Base-by-base conservation (phyloP, 2,797 vertebrate species). In the Cossypha polioptera region DNA sequence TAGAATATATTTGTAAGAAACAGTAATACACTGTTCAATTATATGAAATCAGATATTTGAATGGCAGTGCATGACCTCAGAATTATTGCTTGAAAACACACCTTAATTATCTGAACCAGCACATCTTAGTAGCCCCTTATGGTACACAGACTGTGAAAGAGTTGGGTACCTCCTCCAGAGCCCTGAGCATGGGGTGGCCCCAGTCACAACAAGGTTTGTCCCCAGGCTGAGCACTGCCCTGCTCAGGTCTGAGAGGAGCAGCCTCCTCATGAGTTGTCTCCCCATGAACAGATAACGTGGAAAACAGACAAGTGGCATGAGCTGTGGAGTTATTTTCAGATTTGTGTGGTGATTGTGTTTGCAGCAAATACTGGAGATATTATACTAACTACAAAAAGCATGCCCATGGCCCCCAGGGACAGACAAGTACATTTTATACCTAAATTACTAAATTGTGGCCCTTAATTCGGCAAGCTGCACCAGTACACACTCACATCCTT, bases 1-100 rank as follows among this genome's bases (percentile, higher is more conserved):
- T 15, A 78, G 66, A 86, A 51, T 10, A 17, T n/a, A n/a, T 90
- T 84, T 59, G 24, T 51, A 78, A 82, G 55, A 86, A 86, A 69
- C 47, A 84, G 61, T 31, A 67, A 83, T 53, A 48, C 25, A 55
- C 35, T 57, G 67, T 84, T 95, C 91, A 94, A 81, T 95, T 73
- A 62, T 36, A 79, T 50, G 77, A 93, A 95, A 90, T 84, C 73
- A 95, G 68, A 88, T 66, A 95, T 95, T 86, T 88, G 79, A 88
- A 63, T 73, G 62, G 71, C 55, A 88, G 43, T 55, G 58, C 76
- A 36, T 55, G 73, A 95, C 80, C 83, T 72, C 69, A 69, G 66
- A 81, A 75, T 62, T 73, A 58, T 50, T 81, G 82, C 76, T 90
- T 69, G 88, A 76, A 96, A 94, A 86, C 10, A 22, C 28, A 93